Evolutionary conservation across 2,113 vertebrate genomes (phyloP).

Genomic region (Gnathonemus longibarbis): DNA sequence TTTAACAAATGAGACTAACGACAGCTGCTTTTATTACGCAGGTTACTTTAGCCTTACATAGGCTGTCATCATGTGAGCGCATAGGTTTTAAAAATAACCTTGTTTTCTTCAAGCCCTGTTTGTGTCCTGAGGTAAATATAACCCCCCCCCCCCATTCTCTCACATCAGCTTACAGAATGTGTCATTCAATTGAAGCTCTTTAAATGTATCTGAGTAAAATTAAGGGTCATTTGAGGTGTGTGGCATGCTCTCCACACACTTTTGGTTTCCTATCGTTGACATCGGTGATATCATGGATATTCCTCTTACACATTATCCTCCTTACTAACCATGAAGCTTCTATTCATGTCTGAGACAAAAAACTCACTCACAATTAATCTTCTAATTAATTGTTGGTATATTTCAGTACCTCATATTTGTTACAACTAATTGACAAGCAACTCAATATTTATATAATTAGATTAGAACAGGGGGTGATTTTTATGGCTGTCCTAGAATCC

Average conservation of each 20-base stretch:
- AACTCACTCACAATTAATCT: background rate
- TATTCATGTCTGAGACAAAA: background rate
- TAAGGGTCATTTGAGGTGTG: background rate
- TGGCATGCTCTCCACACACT: background rate
- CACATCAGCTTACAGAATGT: background rate
- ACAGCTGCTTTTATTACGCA: background rate
- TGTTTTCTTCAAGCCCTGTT: background rate
- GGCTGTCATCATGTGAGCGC: background rate
- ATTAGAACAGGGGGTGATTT: background rate
- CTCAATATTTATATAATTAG: conserved; percentile 1
- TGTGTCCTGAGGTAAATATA: background rate
- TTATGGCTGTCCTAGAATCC: background rate
- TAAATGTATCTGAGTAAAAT: background rate
- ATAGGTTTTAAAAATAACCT: background rate
- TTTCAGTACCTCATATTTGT: background rate
- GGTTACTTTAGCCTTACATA: background rate
- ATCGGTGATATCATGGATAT: background rate
- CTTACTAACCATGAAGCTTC: background rate
- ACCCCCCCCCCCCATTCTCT: background rate
- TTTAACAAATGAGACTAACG: background rate
- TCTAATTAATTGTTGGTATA: background rate
- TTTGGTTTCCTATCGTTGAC: background rate
- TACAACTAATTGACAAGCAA: background rate
- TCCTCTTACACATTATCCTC: background rate
- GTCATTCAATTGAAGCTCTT: background rate